These are phyloP conservation scores for Watsonalla binaria DNA, from an alignment of 2,888 invertebrate species.

Conservation along the genomic window DNA sequence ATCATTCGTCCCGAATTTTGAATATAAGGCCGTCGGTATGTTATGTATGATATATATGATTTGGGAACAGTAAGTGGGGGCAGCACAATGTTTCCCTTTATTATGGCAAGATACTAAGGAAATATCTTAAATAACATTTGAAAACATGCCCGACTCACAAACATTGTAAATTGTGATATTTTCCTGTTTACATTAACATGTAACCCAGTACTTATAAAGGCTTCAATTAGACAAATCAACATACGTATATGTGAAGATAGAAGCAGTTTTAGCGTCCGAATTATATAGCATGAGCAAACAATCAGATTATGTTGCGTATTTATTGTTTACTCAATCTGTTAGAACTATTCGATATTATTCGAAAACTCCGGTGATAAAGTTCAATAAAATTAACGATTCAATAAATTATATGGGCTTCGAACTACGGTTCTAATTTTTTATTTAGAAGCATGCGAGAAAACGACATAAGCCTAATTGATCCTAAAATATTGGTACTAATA, in stretches of 20 bases:
- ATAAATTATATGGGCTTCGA: neutral
- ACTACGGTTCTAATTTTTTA: neutral
- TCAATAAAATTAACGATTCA: neutral
- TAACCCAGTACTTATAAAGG: neutral
- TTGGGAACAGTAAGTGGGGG: no score
- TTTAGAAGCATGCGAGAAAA: no score
- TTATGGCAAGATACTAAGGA: no score
- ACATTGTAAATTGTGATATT: neutral
- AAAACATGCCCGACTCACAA: no score
- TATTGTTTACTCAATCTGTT: conserved; percentile 1
- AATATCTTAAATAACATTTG: no score
- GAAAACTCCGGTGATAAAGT: neutral
- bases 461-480: no score
- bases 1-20: no score
- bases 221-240: neutral
- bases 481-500: no score
- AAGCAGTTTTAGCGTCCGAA: conserved; percentile 6
- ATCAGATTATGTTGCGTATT: neutral
- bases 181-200: neutral
- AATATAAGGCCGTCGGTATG: no score
- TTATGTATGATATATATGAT: no score
- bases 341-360: conserved; percentile 2
- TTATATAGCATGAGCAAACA: neutral
- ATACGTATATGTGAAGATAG: neutral
- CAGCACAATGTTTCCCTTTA: no score